A percentile compares a stretch with the other conserved stretches of the same genome.
These are phyloP conservation scores for Rhynchopsitta pachyrhyncha DNA, from an alignment of 2,113 vertebrate genomes.

Conservation along the genomic window DNA sequence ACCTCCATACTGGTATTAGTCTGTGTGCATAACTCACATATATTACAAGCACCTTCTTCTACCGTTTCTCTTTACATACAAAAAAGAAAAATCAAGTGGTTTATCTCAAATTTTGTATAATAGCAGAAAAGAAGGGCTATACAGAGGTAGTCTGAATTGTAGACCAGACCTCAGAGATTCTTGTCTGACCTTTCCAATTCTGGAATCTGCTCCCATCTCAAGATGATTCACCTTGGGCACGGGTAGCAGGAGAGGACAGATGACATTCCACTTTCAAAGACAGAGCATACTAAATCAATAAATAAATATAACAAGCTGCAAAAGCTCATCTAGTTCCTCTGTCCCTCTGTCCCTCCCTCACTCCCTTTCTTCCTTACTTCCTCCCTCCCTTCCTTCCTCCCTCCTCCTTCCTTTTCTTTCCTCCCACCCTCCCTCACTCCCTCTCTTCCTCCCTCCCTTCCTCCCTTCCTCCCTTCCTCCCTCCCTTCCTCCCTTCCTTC, in stretches of 20 bases:
- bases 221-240: not conserved
- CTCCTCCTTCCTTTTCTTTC: not conserved
- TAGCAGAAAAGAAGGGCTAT: not conserved
- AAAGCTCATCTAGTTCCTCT: not conserved
- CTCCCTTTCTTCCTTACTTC: no score
- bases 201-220: not conserved
- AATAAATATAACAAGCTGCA: not conserved
- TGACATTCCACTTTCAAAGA: not conserved
- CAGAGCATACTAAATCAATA: not conserved
- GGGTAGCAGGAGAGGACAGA: not conserved
- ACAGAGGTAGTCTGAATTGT: not conserved
- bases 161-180: not conserved
- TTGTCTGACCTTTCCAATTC: not conserved
- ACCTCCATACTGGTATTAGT: not conserved
- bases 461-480: no score
- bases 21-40: not conserved
- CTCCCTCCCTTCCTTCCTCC: no score
- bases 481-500: no score
- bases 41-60: not conserved
- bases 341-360: not conserved
- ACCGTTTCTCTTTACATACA: not conserved
- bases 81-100: not conserved
- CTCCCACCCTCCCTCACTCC: no score
- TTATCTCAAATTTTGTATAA: not conserved
- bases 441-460: not conserved